Percentiles rank a stretch among this genome's conserved stretches.
These are phyloP conservation scores for Ptilonorhynchus violaceus DNA, from an alignment of 2,113 vertebrate genomes.

Conservation along the genomic window DNA sequence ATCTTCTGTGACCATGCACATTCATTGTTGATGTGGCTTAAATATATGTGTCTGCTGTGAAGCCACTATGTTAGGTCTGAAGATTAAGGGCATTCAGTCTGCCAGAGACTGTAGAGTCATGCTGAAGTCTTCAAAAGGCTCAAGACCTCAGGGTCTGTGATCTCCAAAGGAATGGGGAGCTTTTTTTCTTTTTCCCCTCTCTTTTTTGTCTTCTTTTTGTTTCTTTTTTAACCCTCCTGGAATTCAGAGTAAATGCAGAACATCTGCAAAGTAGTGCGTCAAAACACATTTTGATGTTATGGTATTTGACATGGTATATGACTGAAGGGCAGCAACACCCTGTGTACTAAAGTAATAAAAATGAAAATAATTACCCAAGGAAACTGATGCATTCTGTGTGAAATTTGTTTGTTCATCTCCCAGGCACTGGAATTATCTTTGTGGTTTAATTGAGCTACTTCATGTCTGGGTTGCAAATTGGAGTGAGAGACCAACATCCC, in stretches of 20 bases:
- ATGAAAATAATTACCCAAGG: not conserved
- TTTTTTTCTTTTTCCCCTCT: fast-evolving
- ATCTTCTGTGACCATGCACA: not conserved
- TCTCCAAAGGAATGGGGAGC: not conserved
- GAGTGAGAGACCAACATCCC: not conserved
- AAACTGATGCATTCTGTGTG: not conserved
- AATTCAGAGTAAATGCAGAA: not conserved
- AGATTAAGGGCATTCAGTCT: not conserved
- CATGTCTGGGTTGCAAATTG: not conserved
- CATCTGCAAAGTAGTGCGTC: not conserved
- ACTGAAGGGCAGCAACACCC: not conserved
- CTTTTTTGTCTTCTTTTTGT: not conserved
- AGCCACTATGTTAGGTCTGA: not conserved
- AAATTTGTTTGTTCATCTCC: not conserved
- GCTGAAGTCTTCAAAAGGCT: not conserved
- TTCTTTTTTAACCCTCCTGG: not conserved
- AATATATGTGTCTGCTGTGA: not conserved
- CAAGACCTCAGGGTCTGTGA: not conserved
- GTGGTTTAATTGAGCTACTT: not conserved
- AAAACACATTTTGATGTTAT: not conserved
- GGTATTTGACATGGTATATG: not conserved
- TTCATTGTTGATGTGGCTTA: not conserved
- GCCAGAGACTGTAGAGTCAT: not conserved
- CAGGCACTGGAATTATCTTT: not conserved
- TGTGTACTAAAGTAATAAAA: not conserved